phyloP scores from a whole-genome alignment of 2,888 invertebrate species.

The Ennomos erosarius region DNA sequence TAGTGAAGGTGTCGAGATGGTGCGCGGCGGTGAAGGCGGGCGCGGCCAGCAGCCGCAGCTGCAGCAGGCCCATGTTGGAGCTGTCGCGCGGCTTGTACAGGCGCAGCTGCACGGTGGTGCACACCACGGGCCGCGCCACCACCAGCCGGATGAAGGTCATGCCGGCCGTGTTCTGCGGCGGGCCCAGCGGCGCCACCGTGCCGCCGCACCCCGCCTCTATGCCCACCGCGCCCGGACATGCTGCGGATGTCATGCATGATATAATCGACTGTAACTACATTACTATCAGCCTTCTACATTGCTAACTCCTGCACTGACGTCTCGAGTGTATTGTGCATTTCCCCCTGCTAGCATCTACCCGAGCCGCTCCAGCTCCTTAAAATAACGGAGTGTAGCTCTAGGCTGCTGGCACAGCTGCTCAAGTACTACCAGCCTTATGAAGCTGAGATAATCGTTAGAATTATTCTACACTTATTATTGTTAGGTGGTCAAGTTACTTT shows the following conservation, averaged over 20 bases:
- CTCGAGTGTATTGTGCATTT: no score
- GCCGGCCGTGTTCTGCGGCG: slow-evolving; percentile 94
- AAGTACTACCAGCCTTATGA: no score
- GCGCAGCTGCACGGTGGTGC: slow-evolving; percentile 91
- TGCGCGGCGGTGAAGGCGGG: slow-evolving; percentile 88
- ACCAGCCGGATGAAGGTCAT: slow-evolving; percentile 94
- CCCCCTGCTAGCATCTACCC: no score
- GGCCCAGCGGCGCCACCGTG: slow-evolving; percentile 92
- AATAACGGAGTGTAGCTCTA: no score
- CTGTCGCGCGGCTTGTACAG: slow-evolving; percentile 94
- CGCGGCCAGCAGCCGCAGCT: slow-evolving; percentile 93
- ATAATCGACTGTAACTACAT: no score
- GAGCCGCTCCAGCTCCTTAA: no score
- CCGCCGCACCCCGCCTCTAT: slow-evolving; percentile 94
- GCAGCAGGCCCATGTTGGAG: slow-evolving; percentile 95
- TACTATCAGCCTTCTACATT: no score
- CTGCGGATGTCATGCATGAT: slow-evolving; percentile 61
- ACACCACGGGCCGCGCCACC: slow-evolving; percentile 93
- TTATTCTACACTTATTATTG: no score
- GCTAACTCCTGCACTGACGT: no score
- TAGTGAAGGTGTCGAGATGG: slow-evolving; percentile 69
- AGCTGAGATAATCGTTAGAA: no score
- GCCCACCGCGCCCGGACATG: slow-evolving; percentile 95
- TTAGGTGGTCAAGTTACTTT: no score
- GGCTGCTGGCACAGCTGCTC: no score